Evolutionary conservation across 2,888 invertebrate species (phyloP).

Genomic region (Merodon equestris): DNA sequence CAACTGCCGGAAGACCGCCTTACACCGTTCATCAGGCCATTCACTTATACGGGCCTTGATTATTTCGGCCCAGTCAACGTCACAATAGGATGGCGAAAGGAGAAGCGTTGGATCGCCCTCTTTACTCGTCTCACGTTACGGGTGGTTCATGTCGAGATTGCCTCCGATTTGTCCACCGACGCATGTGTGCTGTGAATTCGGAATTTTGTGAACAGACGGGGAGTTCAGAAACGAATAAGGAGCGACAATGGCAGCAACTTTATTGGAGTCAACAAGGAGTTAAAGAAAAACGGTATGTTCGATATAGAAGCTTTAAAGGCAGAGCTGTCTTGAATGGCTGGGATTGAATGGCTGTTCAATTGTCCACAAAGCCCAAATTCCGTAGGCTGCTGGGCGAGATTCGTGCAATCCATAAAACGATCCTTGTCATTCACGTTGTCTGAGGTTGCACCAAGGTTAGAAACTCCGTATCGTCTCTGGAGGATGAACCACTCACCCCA

Average conservation of each 20-base stretch:
- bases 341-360: slow-evolving; percentile 36
- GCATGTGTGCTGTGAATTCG: slow-evolving; percentile 39
- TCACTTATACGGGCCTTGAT: slow-evolving; percentile 59
- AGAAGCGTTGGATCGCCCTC: slow-evolving; percentile 47
- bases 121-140: slow-evolving; percentile 51
- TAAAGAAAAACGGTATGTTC: slow-evolving; percentile 8
- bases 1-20: slow-evolving; percentile 47
- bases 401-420: slow-evolving; percentile 19
- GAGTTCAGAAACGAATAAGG: slow-evolving; percentile 17
- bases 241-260: slow-evolving; percentile 55
- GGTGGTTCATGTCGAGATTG: slow-evolving; percentile 49
- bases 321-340: slow-evolving; percentile 5
- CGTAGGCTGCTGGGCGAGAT: slow-evolving; percentile 41
- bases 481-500: slow-evolving; percentile 40
- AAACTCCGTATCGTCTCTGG: slow-evolving; percentile 10
- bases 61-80: slow-evolving; percentile 49
- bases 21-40: slow-evolving; percentile 53
- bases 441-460: slow-evolving; percentile 1
- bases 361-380: slow-evolving; percentile 20
- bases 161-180: slow-evolving; percentile 38
- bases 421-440: slow-evolving; percentile 7
- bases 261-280: slow-evolving; percentile 31
- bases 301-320: slow-evolving; percentile 21
- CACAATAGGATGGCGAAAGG: slow-evolving; percentile 37
- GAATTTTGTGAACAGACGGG: slow-evolving; percentile 46